Evolutionary conservation across 2,888 invertebrate genomes (phyloP).

Genomic region (Patella caerulea): DNA sequence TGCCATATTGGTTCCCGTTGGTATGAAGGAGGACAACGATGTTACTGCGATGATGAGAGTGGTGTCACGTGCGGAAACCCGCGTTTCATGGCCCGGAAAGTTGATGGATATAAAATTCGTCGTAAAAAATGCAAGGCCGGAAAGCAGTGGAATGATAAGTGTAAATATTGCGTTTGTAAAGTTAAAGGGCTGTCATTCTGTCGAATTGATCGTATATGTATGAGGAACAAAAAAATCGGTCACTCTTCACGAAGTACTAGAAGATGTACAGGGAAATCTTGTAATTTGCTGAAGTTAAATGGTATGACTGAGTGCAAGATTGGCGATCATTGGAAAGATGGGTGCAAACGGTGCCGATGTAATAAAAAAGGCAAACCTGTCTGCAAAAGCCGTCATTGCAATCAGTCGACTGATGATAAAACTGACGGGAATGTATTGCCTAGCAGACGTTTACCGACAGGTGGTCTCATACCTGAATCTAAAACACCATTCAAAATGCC

Average conservation of each 20-base stretch:
- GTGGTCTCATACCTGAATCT: slow-evolving; percentile 6
- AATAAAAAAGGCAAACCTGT: background rate
- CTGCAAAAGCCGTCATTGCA: slow-evolving; percentile 13
- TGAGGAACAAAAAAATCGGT: slow-evolving; percentile 2
- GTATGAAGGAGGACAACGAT: slow-evolving; percentile 37
- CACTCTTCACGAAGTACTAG: background rate
- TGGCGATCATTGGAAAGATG: slow-evolving; percentile 18
- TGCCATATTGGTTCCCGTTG: slow-evolving; percentile 26
- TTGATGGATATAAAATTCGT: slow-evolving; percentile 31
- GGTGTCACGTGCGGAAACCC: slow-evolving; percentile 38
- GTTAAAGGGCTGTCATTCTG: slow-evolving; percentile 19
- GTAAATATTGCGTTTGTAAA: slow-evolving; percentile 18
- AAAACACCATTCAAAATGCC: slow-evolving; percentile 2
- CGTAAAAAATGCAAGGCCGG: slow-evolving; percentile 12
- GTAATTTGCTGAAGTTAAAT: background rate
- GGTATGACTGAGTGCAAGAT: background rate
- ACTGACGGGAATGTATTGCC: background rate
- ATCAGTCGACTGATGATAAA: slow-evolving; percentile 9
- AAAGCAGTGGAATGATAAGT: slow-evolving; percentile 14
- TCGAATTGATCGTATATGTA: slow-evolving; percentile 14
- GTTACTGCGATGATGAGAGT: slow-evolving; percentile 30
- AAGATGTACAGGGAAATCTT: no score
- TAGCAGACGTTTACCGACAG: background rate
- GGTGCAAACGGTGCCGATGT: slow-evolving; percentile 15
- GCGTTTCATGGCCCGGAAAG: slow-evolving; percentile 29